These are phyloP conservation scores for Augochlora pura DNA, from an alignment of 1,140 invertebrate species.

Conservation along the genomic window DNA sequence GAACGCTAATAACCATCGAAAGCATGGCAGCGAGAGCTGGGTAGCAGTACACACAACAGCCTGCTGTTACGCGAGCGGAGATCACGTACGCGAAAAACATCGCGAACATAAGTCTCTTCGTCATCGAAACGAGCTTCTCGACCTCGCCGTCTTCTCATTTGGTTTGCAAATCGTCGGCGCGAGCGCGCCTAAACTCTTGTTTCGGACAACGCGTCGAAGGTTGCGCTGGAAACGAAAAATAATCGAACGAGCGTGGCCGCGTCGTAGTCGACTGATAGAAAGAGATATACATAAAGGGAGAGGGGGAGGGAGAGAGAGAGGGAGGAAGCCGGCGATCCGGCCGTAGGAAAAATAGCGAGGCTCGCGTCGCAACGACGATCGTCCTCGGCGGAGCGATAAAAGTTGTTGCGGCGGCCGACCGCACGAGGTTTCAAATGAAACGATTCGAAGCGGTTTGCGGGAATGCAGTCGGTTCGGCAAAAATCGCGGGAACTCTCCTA, in stretches of 20 bases:
- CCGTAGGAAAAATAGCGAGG: not conserved
- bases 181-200: constrained; percentile 17
- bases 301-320: too few relatives aligned
- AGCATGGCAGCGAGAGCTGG: not conserved
- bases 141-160: constrained; percentile 64
- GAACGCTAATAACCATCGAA: too few relatives aligned
- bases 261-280: too few relatives aligned
- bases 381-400: constrained; percentile 7
- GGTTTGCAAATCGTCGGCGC: constrained; percentile 68
- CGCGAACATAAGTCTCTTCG: constrained; percentile 55
- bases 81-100: constrained; percentile 16
- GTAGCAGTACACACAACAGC: too few relatives aligned
- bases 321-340: not conserved
- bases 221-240: not conserved
- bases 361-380: constrained; percentile 15
- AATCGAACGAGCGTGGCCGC: not conserved
- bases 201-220: not conserved
- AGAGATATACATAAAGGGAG: too few relatives aligned
- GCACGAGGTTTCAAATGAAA: constrained; percentile 40
- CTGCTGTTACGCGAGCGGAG: not conserved
- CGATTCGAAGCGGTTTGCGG: constrained; percentile 34
- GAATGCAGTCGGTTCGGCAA: constrained; percentile 30
- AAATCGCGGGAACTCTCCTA: constrained; percentile 12
- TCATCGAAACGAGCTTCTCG: constrained; percentile 61
- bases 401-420: constrained; percentile 30